Conservation (phyloP, 2,113 vertebrate species). For the Hassar affinis region DNA sequence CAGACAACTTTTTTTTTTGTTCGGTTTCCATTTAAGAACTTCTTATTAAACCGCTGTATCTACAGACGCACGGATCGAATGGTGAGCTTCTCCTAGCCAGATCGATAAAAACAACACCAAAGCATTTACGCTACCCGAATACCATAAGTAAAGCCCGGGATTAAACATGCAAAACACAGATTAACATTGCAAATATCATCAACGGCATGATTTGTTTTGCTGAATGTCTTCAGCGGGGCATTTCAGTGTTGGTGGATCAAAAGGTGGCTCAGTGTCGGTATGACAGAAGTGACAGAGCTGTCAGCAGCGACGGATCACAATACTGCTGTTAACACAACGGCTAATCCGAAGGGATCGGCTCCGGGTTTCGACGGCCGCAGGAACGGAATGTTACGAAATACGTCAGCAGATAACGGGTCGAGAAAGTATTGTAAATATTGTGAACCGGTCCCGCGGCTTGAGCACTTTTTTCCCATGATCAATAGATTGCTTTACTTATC, state of each 20-base stretch:
- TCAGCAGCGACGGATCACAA: background rate
- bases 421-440: background rate
- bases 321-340: background rate
- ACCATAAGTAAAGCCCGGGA: background rate
- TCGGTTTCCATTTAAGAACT: background rate
- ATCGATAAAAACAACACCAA: background rate
- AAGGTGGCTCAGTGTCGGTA: constrained; percentile 1
- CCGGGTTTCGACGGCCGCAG: background rate
- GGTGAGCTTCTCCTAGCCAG: background rate
- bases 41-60: background rate
- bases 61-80: background rate
- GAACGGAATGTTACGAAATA: background rate
- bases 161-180: background rate
- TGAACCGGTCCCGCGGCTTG: background rate
- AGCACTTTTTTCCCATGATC: background rate
- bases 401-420: background rate
- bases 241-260: background rate
- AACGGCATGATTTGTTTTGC: constrained; percentile 2
- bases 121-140: background rate
- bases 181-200: background rate
- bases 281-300: constrained; percentile 5
- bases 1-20: background rate
- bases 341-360: background rate
- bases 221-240: background rate
- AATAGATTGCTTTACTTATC: background rate